Evolutionary conservation across 2,888 invertebrate species (phyloP), one percentile per base, ranked within the genome.

Genomic region (Noctua fimbriata): DNA sequence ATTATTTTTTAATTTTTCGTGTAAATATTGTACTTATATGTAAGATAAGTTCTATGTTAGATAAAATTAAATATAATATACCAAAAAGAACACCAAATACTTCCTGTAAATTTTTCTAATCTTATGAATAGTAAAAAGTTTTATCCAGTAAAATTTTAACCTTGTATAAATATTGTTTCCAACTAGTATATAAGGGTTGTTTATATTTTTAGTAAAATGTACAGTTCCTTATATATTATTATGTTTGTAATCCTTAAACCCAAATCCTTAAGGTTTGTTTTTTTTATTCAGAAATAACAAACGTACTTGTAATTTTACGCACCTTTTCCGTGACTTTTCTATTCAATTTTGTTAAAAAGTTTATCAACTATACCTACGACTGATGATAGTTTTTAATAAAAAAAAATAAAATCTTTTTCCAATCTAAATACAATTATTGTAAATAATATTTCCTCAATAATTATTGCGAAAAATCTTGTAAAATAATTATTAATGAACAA

Each of bases 61-160:
- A 81, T 77, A 83, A 86, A 85, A 88, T 88, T 87, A 86, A 88
- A 76, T 87, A 70, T 90, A 90, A 89, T 92, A 92, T 92, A 92
- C 93, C 91, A 93, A 93, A 95, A 94, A 91, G 94, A 95, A 95
- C 95, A 94, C 95, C 95, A 95, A 95, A 93, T 92, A 94, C 92
- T 93, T 94, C 93, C 92, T 95, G 93, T 95, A 95, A 91, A 91
- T 93, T 92, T 93, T 92, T 94, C 92, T 89, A 95, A 95, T 95
- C 94, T 96, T 95, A 96, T 96, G 94, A 95, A 93, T 91, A 91
- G 87, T 76, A 90, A 90, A 90, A 90, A 92, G 92, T 92, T 91
- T 90, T 89, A 89, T 93, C 90, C 91, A 82, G 83, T 88, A 84
- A 88, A 86, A 73, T 86, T 88, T 83, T 78, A 85, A 87, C 71